Conservation (phyloP, 2,888 invertebrate genomes). For the Parnassius orleans region DNA sequence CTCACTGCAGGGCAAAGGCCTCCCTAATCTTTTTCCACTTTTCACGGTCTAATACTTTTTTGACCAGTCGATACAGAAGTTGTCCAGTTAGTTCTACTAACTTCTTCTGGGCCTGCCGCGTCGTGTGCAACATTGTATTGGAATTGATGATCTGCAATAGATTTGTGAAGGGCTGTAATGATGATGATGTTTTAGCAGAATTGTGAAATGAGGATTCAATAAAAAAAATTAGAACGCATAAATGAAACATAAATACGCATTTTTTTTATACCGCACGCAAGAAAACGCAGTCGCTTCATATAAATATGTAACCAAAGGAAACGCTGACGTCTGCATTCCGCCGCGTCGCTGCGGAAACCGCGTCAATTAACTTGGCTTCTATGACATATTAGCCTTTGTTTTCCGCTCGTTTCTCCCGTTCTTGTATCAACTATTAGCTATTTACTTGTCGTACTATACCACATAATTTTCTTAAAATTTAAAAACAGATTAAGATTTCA, state of each 20-base stretch:
- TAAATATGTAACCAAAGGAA: slow-evolving; percentile 76
- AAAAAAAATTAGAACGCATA: background rate
- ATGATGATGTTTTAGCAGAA: too few species aligned
- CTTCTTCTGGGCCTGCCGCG: too few species aligned
- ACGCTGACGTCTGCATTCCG: slow-evolving; percentile 74
- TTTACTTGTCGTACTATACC: slow-evolving; percentile 37
- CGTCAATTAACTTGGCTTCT: slow-evolving; percentile 77
- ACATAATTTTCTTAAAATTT: too few species aligned
- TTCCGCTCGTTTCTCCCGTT: slow-evolving; percentile 43
- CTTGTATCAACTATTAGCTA: slow-evolving; percentile 42
- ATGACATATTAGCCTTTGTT: slow-evolving; percentile 81
- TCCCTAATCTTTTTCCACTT: too few species aligned
- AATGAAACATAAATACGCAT: slow-evolving; percentile 34
- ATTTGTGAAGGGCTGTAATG: too few species aligned
- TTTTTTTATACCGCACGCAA: slow-evolving; percentile 41
- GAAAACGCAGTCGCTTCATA: slow-evolving; percentile 50
- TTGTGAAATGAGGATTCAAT: background rate
- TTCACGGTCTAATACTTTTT: too few species aligned
- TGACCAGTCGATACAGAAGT: too few species aligned
- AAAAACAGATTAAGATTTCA: background rate
- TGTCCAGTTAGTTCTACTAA: too few species aligned
- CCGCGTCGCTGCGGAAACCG: slow-evolving; percentile 75
- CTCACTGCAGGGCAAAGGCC: too few species aligned
- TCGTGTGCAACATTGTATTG: too few species aligned
- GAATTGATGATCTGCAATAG: too few species aligned